phyloP scores from a whole-genome alignment of 2,113 vertebrate species.

The Otus sunia region DNA sequence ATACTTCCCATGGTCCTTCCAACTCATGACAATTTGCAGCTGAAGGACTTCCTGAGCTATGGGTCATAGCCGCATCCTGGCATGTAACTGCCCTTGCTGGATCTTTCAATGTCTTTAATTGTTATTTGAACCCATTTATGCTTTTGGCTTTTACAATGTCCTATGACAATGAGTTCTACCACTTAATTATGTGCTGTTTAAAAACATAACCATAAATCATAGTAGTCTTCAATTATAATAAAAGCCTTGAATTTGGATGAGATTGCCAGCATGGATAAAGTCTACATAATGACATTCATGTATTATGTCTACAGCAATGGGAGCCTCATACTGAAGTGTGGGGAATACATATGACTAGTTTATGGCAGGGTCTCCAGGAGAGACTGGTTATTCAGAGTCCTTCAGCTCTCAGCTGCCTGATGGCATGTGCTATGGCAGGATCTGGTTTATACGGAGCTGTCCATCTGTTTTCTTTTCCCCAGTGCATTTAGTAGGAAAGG shows the following conservation, averaged over 20 bases:
- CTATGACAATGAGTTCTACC: not conserved
- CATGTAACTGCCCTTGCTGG: not conserved
- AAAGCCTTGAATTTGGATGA: not conserved
- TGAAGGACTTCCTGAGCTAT: not conserved
- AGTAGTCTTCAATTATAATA: not conserved
- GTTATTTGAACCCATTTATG: not conserved
- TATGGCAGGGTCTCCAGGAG: not conserved
- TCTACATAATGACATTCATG: not conserved
- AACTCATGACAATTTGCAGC: not conserved
- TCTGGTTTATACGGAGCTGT: not conserved
- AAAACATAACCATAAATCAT: not conserved
- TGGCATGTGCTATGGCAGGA: not conserved
- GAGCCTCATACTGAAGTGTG: not conserved
- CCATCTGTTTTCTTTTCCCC: not conserved
- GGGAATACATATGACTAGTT: rapidly evolving
- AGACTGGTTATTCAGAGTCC: not conserved
- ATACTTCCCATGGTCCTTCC: not conserved
- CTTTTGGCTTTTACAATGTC: not conserved
- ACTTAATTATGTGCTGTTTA: not conserved
- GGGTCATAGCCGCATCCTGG: not conserved
- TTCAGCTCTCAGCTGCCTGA: not conserved
- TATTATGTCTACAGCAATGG: not conserved
- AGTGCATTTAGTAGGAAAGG: not conserved
- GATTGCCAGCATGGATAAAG: not conserved
- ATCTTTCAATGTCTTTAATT: not conserved